Percentiles rank a stretch among this genome's conserved stretches.
These are phyloP conservation scores for Agonopterix heracliana DNA, from an alignment of 2,888 invertebrate species.

Conservation along the genomic window DNA sequence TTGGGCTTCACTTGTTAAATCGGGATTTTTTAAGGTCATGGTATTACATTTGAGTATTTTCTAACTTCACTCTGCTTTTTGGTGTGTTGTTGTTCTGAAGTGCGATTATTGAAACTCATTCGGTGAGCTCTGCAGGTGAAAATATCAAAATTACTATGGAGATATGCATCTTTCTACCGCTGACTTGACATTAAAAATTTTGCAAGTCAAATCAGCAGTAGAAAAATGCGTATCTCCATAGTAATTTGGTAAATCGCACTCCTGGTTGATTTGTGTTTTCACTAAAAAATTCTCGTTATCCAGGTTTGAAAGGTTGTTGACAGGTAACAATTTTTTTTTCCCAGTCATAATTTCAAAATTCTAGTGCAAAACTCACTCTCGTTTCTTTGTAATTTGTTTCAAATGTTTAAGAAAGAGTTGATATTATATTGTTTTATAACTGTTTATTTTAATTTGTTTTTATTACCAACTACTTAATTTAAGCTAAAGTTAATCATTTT, in stretches of 20 bases:
- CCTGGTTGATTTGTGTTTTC: not conserved
- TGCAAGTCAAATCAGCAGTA: no score
- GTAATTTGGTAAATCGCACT: no score
- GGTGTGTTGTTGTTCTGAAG: not conserved
- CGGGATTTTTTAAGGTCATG: not conserved
- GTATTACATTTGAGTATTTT: not conserved
- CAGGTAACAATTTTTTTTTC: not conserved
- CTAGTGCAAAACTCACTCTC: no score
- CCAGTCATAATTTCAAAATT: not conserved
- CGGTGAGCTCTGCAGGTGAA: no score
- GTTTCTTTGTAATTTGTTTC: no score
- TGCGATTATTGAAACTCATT: no score
- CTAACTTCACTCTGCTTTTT: not conserved
- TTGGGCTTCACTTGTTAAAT: not conserved
- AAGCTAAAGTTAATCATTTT: no score
- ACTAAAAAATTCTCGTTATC: not conserved
- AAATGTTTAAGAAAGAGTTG: not conserved
- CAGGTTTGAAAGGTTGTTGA: not conserved
- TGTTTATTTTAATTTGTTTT: not conserved
- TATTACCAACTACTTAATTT: not conserved
- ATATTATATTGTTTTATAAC: not conserved
- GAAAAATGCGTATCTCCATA: no score
- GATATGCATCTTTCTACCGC: no score
- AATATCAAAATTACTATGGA: no score
- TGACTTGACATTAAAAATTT: no score